Evolutionary conservation across 2,888 invertebrate species (phyloP).

Genomic region (Coelinius sp.): DNA sequence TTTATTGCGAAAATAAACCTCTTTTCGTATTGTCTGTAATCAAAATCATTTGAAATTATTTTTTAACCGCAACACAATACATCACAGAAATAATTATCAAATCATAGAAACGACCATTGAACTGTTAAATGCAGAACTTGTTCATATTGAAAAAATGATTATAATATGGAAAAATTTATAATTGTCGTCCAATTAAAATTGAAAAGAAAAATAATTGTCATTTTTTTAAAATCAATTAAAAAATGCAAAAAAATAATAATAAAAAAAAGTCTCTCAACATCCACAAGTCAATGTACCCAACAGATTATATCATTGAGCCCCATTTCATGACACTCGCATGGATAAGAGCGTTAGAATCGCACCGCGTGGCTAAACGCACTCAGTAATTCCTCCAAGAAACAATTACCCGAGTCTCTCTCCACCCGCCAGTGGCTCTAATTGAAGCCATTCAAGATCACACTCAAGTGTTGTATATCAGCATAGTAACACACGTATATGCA

Average conservation of each 20-base stretch:
- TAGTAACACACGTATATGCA: constrained; percentile 22
- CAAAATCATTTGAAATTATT: too few species aligned
- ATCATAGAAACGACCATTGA: too few species aligned
- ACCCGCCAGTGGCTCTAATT: constrained; percentile 59
- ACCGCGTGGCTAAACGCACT: constrained; percentile 38
- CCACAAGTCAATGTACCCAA: constrained; percentile 25
- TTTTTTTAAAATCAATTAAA: too few species aligned
- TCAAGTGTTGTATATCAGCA: constrained; percentile 47
- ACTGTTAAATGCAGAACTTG: too few species aligned
- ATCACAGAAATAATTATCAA: too few species aligned
- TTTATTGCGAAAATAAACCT: too few species aligned
- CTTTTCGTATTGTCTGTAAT: too few species aligned
- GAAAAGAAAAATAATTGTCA: too few species aligned
- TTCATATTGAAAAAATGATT: too few species aligned
- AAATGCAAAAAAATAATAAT: neutral
- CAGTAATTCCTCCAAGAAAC: constrained; percentile 64
- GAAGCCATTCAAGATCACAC: constrained; percentile 68
- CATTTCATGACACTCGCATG: neutral
- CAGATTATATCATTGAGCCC: constrained; percentile 19
- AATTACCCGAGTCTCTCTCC: constrained; percentile 65
- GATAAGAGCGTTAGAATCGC: constrained; percentile 24
- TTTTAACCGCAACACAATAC: too few species aligned
- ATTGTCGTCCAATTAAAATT: too few species aligned
- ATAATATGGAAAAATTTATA: too few species aligned
- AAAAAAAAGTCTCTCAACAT: neutral